Evolutionary conservation across 2,888 invertebrate genomes (phyloP).

Genomic region (Lissocephala sabroskyi): DNA sequence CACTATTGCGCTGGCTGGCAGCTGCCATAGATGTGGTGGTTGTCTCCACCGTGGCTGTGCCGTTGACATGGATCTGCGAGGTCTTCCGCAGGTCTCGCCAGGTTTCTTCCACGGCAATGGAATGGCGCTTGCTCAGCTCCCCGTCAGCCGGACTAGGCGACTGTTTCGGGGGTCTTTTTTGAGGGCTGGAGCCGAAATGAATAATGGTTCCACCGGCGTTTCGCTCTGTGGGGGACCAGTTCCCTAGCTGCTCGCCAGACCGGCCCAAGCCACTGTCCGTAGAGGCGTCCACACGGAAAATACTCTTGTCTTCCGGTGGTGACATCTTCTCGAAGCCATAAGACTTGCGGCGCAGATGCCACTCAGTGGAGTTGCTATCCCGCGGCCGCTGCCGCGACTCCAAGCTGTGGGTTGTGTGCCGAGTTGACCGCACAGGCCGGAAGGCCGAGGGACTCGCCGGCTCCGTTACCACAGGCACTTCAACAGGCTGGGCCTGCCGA

Average conservation of each 20-base stretch:
- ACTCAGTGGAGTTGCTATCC: constrained; percentile 74
- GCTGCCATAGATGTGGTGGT: constrained; percentile 6
- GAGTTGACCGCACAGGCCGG: constrained; percentile 26
- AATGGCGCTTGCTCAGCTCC: constrained; percentile 73
- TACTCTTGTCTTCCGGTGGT: constrained; percentile 66
- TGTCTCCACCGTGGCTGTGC: constrained; percentile 32
- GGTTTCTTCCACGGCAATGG: constrained; percentile 76
- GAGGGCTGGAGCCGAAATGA: constrained; percentile 49
- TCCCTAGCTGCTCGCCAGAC: constrained; percentile 80
- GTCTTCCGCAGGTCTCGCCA: constrained; percentile 73
- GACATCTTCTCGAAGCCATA: constrained; percentile 81
- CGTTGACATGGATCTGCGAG: constrained; percentile 68
- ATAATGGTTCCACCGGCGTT: constrained; percentile 64
- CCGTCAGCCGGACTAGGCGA: constrained; percentile 22
- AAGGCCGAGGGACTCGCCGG: constrained; percentile 33
- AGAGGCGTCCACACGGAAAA: constrained; percentile 79
- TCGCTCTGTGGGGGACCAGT: constrained; percentile 70
- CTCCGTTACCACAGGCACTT: no score
- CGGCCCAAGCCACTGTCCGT: constrained; percentile 85
- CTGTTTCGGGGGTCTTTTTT: constrained; percentile 3
- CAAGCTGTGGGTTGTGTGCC: constrained; percentile 64
- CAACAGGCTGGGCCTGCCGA: neutral
- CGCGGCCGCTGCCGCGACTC: constrained; percentile 66
- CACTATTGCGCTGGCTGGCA: constrained; percentile 38
- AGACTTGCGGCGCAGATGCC: constrained; percentile 84